phyloP scores from a whole-genome alignment of 2,888 invertebrate genomes.

The Apodemia hepburni region DNA sequence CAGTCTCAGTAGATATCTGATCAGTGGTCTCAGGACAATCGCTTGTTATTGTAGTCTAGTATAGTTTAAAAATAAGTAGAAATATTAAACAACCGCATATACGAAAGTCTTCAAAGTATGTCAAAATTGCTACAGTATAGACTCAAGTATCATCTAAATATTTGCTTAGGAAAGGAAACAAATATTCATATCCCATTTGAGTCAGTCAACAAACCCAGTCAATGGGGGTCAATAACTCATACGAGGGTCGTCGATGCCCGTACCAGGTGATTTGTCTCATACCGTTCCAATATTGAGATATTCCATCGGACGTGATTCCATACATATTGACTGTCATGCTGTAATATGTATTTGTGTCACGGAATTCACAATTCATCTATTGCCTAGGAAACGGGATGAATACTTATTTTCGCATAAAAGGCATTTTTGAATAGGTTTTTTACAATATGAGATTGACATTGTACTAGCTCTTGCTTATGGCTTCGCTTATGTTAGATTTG shows the following conservation, averaged over 20 bases:
- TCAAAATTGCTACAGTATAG: background rate
- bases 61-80: background rate
- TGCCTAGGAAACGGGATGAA: background rate
- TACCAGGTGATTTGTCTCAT: slow-evolving; percentile 29
- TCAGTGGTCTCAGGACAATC: too few relatives aligned
- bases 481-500: background rate
- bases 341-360: slow-evolving; percentile 30
- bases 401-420: background rate
- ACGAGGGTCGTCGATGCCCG: background rate
- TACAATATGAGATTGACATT: too few relatives aligned
- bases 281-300: slow-evolving; percentile 41
- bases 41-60: too few relatives aligned
- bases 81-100: background rate
- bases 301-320: slow-evolving; percentile 38
- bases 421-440: background rate
- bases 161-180: slow-evolving; percentile 12
- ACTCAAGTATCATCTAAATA: background rate
- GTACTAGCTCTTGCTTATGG: background rate
- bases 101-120: background rate
- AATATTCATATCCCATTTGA: background rate
- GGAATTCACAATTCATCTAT: slow-evolving; percentile 12
- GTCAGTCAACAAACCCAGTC: background rate
- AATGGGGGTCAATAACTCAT: slow-evolving; percentile 8
- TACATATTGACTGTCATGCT: slow-evolving; percentile 32
- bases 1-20: too few relatives aligned